Percentiles rank a stretch among this genome's conserved stretches.
Conservation (phyloP, 2,113 vertebrate species). For the Oreochromis tanganicae region DNA sequence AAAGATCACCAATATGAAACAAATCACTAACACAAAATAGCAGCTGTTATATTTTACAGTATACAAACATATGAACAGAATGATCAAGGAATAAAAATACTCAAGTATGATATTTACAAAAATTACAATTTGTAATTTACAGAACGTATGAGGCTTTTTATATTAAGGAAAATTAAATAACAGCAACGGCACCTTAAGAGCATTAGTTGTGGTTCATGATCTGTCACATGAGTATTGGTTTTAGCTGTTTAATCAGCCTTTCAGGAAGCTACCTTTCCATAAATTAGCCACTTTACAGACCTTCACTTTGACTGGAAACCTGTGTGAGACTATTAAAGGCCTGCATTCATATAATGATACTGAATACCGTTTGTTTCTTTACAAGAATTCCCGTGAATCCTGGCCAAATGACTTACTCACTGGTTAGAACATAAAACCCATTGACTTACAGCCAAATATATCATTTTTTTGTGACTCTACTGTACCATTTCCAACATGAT, state of each 20-base stretch:
- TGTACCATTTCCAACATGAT: not conserved
- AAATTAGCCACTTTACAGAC: not conserved
- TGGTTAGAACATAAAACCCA: not conserved
- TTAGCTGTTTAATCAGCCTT: not conserved
- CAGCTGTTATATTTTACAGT: slow-evolving; percentile 55
- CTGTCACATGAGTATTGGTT: not conserved
- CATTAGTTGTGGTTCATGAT: not conserved
- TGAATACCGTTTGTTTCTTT: not conserved
- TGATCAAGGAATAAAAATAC: not conserved
- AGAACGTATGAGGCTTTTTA: slow-evolving; percentile 57
- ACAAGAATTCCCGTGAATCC: not conserved
- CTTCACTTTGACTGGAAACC: not conserved
- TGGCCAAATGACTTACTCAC: not conserved
- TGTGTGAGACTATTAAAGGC: not conserved
- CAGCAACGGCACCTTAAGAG: slow-evolving; percentile 17
- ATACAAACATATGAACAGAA: slow-evolving; percentile 45
- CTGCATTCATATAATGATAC: not conserved
- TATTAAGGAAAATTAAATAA: slow-evolving; percentile 60
- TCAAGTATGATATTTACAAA: slow-evolving; percentile 47
- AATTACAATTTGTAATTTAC: slow-evolving; percentile 56
- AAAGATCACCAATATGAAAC: slow-evolving; percentile 33
- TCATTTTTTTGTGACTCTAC: not conserved
- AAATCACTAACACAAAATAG: slow-evolving; percentile 59
- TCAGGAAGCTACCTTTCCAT: not conserved
- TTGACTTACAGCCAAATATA: not conserved